Evolutionary conservation across 35 echinoderm and acorn worm species (phyloP).

Genomic region (Lytechinus variegatus): DNA sequence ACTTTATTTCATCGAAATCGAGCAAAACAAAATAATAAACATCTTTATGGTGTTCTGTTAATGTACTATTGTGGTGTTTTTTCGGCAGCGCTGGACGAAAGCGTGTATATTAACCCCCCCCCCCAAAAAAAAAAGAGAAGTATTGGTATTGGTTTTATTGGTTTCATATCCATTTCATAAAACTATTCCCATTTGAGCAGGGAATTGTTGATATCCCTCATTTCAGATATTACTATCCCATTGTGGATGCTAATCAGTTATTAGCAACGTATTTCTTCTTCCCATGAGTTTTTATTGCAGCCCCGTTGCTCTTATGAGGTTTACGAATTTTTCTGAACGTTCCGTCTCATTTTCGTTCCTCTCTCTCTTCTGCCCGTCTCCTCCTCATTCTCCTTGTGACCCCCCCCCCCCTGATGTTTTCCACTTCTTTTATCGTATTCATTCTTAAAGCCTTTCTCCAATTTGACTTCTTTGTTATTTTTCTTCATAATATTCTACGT

Average conservation of each 20-base stretch:
- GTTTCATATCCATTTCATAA: no score
- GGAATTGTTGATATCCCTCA: no score
- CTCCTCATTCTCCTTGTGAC: neutral
- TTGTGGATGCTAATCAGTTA: no score
- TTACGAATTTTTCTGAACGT: neutral
- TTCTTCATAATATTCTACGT: neutral
- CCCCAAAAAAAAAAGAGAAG: neutral
- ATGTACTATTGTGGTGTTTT: neutral
- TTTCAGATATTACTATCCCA: no score
- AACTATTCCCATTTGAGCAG: no score
- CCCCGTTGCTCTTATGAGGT: no score
- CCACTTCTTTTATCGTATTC: no score
- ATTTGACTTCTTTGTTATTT: neutral
- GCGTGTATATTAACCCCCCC: neutral
- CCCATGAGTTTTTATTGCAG: no score
- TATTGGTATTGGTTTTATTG: neutral
- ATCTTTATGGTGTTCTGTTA: neutral
- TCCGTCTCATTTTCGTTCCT: neutral
- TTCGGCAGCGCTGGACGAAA: neutral
- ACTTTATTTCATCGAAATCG: neutral
- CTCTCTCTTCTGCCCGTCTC: neutral
- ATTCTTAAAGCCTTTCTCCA: neutral
- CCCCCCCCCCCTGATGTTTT: no score
- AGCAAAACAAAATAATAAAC: neutral
- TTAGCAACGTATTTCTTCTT: no score